Evolutionary conservation across 2,888 invertebrate species (phyloP).

Genomic region (Drosophila colorata): DNA sequence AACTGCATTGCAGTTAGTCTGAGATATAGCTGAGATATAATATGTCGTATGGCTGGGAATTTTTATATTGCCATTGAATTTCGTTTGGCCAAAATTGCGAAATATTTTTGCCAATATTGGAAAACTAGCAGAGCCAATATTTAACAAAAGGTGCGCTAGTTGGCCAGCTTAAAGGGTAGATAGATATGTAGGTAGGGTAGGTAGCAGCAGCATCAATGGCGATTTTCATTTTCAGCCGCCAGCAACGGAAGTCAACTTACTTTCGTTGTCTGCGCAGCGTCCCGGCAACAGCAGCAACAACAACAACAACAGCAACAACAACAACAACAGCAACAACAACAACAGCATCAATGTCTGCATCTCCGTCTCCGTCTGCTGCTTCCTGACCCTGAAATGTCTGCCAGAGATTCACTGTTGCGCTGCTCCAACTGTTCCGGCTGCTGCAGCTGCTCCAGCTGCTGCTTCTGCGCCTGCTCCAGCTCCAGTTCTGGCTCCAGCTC

Average conservation of each 20-base stretch:
- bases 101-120: constrained; percentile 48
- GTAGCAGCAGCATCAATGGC: constrained; percentile 27
- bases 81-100: constrained; percentile 44
- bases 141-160: constrained; percentile 52
- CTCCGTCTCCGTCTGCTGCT: constrained; percentile 51
- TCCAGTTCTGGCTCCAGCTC: not conserved
- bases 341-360: constrained; percentile 11
- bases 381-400: constrained; percentile 67
- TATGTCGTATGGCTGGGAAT: constrained; percentile 62
- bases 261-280: constrained; percentile 57
- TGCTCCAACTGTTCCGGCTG: constrained; percentile 13
- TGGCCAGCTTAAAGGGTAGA: not conserved
- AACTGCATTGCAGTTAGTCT: constrained; percentile 9
- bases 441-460: constrained; percentile 2
- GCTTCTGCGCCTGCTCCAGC: constrained; percentile 6
- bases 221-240: constrained; percentile 73
- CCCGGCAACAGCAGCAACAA: not conserved
- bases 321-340: not conserved
- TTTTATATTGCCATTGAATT: constrained; percentile 70
- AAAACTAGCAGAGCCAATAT: constrained; percentile 50
- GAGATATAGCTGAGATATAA: constrained; percentile 29
- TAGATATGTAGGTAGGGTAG: not conserved
- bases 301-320: not conserved
- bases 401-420: constrained; percentile 13
- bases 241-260: constrained; percentile 72